Percentiles rank a stretch among this genome's conserved stretches.
phyloP scores from a whole-genome alignment of 2,113 vertebrate species.

The Semnornis frantzii region DNA sequence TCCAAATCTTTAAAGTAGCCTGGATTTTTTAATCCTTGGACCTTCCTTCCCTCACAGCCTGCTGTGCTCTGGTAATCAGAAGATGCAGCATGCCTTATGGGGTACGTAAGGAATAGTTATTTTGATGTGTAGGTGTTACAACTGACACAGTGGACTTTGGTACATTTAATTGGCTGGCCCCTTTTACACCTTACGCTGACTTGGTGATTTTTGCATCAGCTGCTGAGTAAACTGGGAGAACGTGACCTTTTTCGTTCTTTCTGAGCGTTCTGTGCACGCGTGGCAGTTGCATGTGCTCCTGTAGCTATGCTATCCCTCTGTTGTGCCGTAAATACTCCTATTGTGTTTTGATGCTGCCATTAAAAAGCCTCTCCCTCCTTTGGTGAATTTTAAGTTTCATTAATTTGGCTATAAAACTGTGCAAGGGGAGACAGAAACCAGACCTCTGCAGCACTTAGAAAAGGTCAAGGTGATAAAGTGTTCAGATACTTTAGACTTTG shows the following conservation, averaged over 20 bases:
- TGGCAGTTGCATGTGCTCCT: neutral
- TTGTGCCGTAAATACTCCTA: neutral
- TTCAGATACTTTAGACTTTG: conserved; percentile 54
- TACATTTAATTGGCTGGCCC: neutral
- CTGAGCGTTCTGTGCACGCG: neutral
- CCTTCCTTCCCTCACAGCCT: neutral
- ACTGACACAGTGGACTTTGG: neutral
- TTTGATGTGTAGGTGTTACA: neutral
- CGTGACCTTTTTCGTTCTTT: conserved; percentile 35
- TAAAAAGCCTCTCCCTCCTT: conserved; percentile 11
- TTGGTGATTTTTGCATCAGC: conserved; percentile 41
- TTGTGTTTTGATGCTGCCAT: conserved; percentile 8
- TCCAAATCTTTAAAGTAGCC: neutral
- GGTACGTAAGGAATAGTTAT: conserved; percentile 10
- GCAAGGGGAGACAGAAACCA: conserved; percentile 29
- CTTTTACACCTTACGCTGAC: conserved; percentile 1
- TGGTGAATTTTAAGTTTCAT: conserved; percentile 4
- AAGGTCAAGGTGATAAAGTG: conserved; percentile 62
- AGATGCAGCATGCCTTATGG: neutral
- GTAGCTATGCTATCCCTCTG: neutral
- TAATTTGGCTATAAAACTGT: conserved; percentile 36
- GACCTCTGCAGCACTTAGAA: conserved; percentile 30
- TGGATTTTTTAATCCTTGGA: neutral
- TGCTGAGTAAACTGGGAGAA: conserved; percentile 53
- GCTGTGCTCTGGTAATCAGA: neutral